Base-by-base conservation (phyloP, 2,888 invertebrate species). In the Cyclophora albipunctata region DNA sequence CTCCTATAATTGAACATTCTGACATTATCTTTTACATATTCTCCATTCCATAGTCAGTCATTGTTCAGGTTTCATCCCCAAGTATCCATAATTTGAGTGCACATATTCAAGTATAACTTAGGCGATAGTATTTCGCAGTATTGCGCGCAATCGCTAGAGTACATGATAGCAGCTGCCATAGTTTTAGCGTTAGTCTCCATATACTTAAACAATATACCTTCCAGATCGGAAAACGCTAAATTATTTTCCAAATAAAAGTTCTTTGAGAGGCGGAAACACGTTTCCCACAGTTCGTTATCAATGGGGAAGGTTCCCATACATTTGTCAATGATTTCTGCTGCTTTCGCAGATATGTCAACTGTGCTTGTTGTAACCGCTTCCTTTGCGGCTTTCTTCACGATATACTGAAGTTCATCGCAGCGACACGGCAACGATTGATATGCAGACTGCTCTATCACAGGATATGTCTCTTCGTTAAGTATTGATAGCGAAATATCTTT, bases 121-220 rank as follows among this genome's bases (percentile, higher is more conserved):
- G 89, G 84, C 0, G 88, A 78, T 5, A 89, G 64, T 55, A 88
- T 84, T 58, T 87, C 75, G 50, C 78, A 81, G 57, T 87, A 89
- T 50, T 89, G 78, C 34, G 78, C 65, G 52, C 86, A 87, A 59
- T 89, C 87, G 37, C 78, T 81, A 0, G 87, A 86, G 57, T 79
- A 88, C 84, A 89, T 80, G 3, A 89, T 76, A 3, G 89, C 88
- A 0, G 81, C 81, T 2, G 86, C 86, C 85, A 88, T 84, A 0
- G 85, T 79, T 2, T 78, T 73, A 1, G 84, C 80, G 49, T 88
- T 75, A 0, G 83, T 79, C 53, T 89, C 83, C 82, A 91, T 89
- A 50, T 90, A 90, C 54, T 91, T 90, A 7, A 88, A 70, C 49
- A 92, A 76, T 3, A 92, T 82, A 3, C 73, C 75, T 69, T 92